These are phyloP conservation scores for Tupaia chinensis DNA, from an alignment of 2,113 vertebrate species.

Conservation along the genomic window DNA sequence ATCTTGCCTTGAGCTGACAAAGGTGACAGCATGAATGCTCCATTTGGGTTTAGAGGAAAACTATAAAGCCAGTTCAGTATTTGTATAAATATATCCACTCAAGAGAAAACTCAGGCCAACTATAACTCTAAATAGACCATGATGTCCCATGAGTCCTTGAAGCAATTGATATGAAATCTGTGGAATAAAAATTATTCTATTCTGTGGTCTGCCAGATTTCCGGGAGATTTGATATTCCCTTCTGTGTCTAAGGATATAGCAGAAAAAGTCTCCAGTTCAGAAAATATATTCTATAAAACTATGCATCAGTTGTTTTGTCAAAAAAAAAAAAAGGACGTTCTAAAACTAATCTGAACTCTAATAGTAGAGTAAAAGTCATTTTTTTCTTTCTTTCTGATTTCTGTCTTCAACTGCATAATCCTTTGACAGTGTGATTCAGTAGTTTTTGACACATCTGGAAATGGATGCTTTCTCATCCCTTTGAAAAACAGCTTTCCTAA, in stretches of 20 bases:
- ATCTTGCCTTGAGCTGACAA: conserved; percentile 24
- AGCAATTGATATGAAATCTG: conserved; percentile 79
- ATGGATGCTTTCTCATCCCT: conserved; percentile 77
- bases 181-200: conserved; percentile 76
- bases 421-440: conserved; percentile 82
- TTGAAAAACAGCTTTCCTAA: conserved; percentile 84
- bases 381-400: conserved; percentile 71
- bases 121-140: conserved; percentile 73
- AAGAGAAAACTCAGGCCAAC: conserved; percentile 66
- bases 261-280: conserved; percentile 57
- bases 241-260: conserved; percentile 26
- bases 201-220: conserved; percentile 76
- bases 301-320: conserved; percentile 67
- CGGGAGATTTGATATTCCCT: conserved; percentile 76
- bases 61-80: conserved; percentile 42
- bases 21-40: conserved; percentile 6
- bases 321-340: conserved; percentile 36
- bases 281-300: conserved; percentile 66
- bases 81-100: conserved; percentile 64
- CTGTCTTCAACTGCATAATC: conserved; percentile 65
- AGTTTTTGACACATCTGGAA: conserved; percentile 84
- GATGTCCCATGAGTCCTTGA: conserved; percentile 70
- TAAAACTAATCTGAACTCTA: conserved; percentile 64
- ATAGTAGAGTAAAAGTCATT: conserved; percentile 28
- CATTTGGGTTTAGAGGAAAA: conserved; percentile 50